Evolutionary conservation across 2,113 vertebrate genomes (phyloP), one percentile per base, ranked within the genome.

Genomic region (Gopherus evgoodei): DNA sequence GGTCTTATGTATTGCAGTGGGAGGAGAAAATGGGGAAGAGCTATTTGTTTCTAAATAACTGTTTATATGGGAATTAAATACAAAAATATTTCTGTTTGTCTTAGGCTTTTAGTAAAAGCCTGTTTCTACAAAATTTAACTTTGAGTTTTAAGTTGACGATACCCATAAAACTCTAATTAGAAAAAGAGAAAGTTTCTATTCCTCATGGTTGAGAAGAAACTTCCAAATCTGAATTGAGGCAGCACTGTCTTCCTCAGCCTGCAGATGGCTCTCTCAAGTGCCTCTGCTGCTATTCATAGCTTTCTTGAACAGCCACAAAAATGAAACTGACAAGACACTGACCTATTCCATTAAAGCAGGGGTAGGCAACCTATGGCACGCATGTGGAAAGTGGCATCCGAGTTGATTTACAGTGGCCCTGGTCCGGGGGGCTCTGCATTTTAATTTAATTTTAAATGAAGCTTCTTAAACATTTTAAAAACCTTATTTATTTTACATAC

Each of bases 311-410:
- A 89, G 14, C 47, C 50, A 19, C 50, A 92, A 79, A 69, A 25
- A 82, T 31, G 1, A 38, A 88, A 88, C 25, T 54, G 16, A 91
- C 19, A 79, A 87, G 1, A 6, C 50, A 89, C 44, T 49, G 24
- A 35, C 54, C 83, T 81, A 88, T 95, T 93, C 87, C 69, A 84
- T 81, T 44, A 84, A 94, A 90, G n/a, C n/a, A 91, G 47, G 47
- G 47, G 47, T 49, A 49, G 47, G 47, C 47, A 49, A 49, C 47
- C 47, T 49, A 49, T 49, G 47, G 47, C 47, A 49, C 47, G 47
- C 47, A 11, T 49, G 47, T 10, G 47, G 9, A 49, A 49, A 49
- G 47, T 11, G 47, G 47, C 47, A 49, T 11, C 9, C 47, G 3
- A 11, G 3, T 11, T 49, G 47, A 49, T 49, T 49, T 49, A 49